Percentiles rank a stretch among this genome's conserved stretches.
phyloP scores from a whole-genome alignment of 2,888 invertebrate species.

The Rhabditoides inermis region DNA sequence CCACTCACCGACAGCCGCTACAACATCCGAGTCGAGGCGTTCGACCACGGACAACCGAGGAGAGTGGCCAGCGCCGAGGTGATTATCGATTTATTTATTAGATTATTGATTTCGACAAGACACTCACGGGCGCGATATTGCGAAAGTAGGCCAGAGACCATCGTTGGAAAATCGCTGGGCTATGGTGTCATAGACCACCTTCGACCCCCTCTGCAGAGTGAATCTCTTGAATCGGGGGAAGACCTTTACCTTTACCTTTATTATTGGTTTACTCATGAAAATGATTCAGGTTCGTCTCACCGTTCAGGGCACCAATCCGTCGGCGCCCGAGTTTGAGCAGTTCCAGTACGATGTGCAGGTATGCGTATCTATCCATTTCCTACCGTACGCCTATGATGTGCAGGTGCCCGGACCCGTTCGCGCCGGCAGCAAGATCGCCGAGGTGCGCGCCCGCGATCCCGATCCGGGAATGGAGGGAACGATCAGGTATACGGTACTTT shows the following conservation, averaged over 20 bases:
- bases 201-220: no score
- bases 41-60: constrained; percentile 25
- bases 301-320: constrained; percentile 37
- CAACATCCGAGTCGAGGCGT: constrained; percentile 18
- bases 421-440: constrained; percentile 28
- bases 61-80: constrained; percentile 21
- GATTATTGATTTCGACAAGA: no score
- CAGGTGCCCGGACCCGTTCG: constrained; percentile 23
- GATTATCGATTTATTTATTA: no score
- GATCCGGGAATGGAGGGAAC: constrained; percentile 41
- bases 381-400: constrained; percentile 32
- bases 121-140: no score
- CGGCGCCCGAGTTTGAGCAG: constrained; percentile 41
- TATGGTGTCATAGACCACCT: no score
- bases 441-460: constrained; percentile 40
- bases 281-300: no score
- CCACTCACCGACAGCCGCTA: constrained; percentile 18
- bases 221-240: no score
- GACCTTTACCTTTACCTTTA: no score
- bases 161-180: no score
- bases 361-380: neutral
- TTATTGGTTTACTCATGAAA: no score
- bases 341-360: constrained; percentile 5
- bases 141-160: no score
- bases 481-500: no score